Base-by-base conservation (phyloP, 2,888 invertebrate genomes). In the Drosophila kambysellisi region DNA sequence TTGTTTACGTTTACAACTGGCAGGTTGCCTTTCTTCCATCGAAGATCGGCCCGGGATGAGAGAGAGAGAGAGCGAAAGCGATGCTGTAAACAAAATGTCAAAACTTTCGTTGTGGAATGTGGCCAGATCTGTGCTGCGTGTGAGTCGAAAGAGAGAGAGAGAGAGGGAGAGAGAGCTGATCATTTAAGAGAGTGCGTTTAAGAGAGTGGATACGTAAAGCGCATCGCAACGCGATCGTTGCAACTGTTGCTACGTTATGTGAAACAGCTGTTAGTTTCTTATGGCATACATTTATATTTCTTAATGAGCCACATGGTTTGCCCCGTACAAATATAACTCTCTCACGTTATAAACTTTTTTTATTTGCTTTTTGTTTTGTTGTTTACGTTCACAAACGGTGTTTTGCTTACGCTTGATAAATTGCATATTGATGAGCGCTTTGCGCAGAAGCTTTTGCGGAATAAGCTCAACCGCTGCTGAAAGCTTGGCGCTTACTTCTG, bases 1-100 rank as follows among this genome's bases (percentile, higher is more conserved):
- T 76, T 78, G 68, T 78, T 81, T 76, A 81, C 70, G 79, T 81
- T 80, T 78, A 69, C 68, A 68, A 32, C 65, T 61, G 43, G 64
- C 66, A 68, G 57, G 51, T 63, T 59, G 64, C 59, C 53, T 65
- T 66, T 69, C 65, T 66, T 67, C 46, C 37, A 41, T 12, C 33
- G 7, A 41, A 52, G 32, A 64, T 37, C 32, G 29, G 12, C 9
- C 37, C 35, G 61, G 43, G 43, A 37, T 50, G 48, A 59, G 25
- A 32, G 54, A 30, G 59, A 30, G 56, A n/a, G 57, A 48, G 39
- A 32, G 54, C 11, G 50, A 29, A 25, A 7, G 51, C 30, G 32
- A 46, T 52, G 70, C 41, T 11, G 57, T 68, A 73, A 81, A 70
- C 70, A 73, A 81, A 79, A 79, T 79, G 58, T 70, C 78, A 79